phyloP scores from a whole-genome alignment of 2,113 vertebrate species.

The Polypterus bichir region DNA sequence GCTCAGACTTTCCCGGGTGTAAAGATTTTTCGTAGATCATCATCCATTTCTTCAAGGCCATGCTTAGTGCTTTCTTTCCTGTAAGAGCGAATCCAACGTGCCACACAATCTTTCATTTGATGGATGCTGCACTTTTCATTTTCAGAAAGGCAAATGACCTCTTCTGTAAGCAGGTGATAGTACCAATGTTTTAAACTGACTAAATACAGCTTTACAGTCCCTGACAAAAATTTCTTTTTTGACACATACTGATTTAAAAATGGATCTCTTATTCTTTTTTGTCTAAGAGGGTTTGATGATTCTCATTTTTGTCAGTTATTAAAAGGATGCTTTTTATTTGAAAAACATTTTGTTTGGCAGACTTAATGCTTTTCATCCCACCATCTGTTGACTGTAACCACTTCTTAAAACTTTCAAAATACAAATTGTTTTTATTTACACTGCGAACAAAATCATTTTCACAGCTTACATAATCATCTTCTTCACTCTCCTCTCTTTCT shows the following conservation, averaged over 20 bases:
- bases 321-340: background rate
- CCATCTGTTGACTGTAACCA: background rate
- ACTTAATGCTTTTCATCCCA: background rate
- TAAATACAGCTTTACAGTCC: background rate
- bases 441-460: background rate
- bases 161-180: background rate
- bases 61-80: background rate
- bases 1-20: background rate
- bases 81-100: background rate
- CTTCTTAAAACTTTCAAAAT: background rate
- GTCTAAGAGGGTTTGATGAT: background rate
- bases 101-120: background rate
- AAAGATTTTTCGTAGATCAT: background rate
- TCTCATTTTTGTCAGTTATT: background rate
- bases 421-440: background rate
- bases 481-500: background rate
- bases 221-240: background rate
- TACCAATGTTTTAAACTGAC: background rate
- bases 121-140: background rate
- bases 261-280: background rate
- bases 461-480: background rate
- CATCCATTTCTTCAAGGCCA: background rate
- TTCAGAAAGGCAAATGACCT: background rate
- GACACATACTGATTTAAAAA: background rate
- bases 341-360: background rate